Evolutionary conservation across 2,888 invertebrate species (phyloP), one percentile per base, ranked within the genome.

Genomic region (Gibbula magus): DNA sequence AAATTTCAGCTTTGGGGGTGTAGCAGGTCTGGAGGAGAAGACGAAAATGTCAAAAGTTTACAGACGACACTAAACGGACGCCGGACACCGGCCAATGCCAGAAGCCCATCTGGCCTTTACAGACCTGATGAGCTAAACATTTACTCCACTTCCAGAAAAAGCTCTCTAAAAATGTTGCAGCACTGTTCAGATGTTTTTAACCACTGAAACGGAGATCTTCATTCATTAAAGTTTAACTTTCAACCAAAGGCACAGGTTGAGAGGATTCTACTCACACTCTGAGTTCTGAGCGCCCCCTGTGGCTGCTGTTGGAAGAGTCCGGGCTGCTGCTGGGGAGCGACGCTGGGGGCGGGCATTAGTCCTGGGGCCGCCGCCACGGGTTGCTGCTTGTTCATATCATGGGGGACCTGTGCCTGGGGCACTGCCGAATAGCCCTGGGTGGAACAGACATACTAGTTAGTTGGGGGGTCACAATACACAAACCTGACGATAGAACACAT

Each of bases 261-360:
- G n/a, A n/a, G n/a, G n/a, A 45, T 4, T 18, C 13, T n/a, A 73
- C 35, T 39, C 13, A 39, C 45, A 45, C 39, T 51, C 52, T 74
- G 74, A 22, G 74, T 25, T 13, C 22, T n/a, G 20, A 29, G 29
- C 25, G 51, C 25, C 51, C 74, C 74, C 39, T 45, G 25, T 74
- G 20, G 74, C 45, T 73, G 70, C 35, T 73, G 70, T 16, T 74
- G 74, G 74, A 45, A 74, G 39, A 74, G 51, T 13, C 25, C 51
- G 1, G 29, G 32, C 51, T 39, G 39, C 51, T 74, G 45, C 79
- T 81, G 85, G 79, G 66, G 84, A 70, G 84, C 79, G 10, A 85
- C 67, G 53, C 81, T 82, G 45, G 77, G 79, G 56, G 74, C 78
- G 29, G 84, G 84, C 83, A 86, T 84, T 39, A 82, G 82, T 54